Evolutionary conservation across 1,140 invertebrate genomes (phyloP), one percentile per base, ranked within the genome.

Genomic region (Oreohelix idahoensis): DNA sequence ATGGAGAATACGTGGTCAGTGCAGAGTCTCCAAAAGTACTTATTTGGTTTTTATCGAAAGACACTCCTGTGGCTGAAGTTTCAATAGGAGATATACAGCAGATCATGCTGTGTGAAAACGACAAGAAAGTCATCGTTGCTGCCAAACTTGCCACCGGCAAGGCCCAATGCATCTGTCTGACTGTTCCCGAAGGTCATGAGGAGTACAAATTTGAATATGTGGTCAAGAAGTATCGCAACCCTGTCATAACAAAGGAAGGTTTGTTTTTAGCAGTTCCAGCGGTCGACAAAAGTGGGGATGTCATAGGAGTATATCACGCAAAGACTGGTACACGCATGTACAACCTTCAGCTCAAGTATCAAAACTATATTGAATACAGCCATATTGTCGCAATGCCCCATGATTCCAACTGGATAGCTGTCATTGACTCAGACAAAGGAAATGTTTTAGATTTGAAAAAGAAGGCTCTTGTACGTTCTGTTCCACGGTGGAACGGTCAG

Each of bases 1-100:
- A 96, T 91, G 97, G 96, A 79, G 95, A 95, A 89, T 96, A 95
- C 88, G 93, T 99, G 0, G 94, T 98, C 23, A 97, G 97, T 0
- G 96, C 97, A 0, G 98, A 99, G 91, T 98, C 97, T 0, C 97
- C 97, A 0, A 97, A 97, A 89, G 94, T 99, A 38, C 92, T 99
- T 0, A 95, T 99, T 38, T 99, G 98, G 98, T 96, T 98, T 88
- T 94, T 97, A n/a, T 93, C 95, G 51, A 96, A 96, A 0, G 95
- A 96, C 85, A 95, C 96, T 92, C 97, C 98, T 0, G 45, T 89
- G 39, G 91, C 93, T 95, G 97, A 88, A 95, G 82, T 89, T 58
- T 79, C 96, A 87, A 96, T 98, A 89, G 95, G 95, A 17, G 95
- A 96, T 10, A 96, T 98, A 10, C 95, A 96, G 83, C 97, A 98